A percentile compares a stretch with the other conserved stretches of the same genome.
Evolutionary conservation across 2,113 vertebrate genomes (phyloP).

Genomic region (Chaetops frenatus): DNA sequence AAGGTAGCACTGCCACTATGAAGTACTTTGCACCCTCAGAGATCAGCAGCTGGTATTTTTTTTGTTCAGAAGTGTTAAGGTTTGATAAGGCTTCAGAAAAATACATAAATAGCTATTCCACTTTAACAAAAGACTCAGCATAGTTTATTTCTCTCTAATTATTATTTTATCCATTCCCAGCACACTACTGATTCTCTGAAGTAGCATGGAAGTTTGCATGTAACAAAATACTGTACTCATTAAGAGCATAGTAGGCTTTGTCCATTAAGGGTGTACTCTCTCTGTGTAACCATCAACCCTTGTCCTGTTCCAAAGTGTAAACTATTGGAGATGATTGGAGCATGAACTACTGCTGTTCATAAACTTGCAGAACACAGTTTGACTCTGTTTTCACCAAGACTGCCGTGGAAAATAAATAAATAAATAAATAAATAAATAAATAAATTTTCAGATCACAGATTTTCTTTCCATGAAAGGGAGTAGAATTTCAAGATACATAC

Average conservation of each 20-base stretch:
- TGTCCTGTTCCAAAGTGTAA: neutral
- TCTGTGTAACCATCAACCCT: neutral
- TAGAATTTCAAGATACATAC: neutral
- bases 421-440: neutral
- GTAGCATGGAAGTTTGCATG: neutral
- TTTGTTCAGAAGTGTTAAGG: neutral
- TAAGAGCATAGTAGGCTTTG: neutral
- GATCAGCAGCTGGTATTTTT: neutral
- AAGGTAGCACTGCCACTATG: accelerated
- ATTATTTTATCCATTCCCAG: neutral
- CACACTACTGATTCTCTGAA: neutral
- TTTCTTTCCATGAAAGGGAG: neutral
- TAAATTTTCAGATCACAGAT: neutral
- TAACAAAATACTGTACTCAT: neutral
- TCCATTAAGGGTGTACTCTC: neutral
- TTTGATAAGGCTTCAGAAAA: neutral
- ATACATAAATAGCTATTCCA: neutral
- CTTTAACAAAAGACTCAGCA: neutral
- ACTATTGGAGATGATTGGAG: neutral
- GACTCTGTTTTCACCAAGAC: neutral
- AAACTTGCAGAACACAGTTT: neutral
- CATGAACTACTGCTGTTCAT: neutral
- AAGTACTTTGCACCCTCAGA: neutral
- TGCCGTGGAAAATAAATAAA: neutral
- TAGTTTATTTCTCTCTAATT: neutral